Evolutionary conservation across 2,888 invertebrate species (phyloP).

Genomic region (Spialia ferax): DNA sequence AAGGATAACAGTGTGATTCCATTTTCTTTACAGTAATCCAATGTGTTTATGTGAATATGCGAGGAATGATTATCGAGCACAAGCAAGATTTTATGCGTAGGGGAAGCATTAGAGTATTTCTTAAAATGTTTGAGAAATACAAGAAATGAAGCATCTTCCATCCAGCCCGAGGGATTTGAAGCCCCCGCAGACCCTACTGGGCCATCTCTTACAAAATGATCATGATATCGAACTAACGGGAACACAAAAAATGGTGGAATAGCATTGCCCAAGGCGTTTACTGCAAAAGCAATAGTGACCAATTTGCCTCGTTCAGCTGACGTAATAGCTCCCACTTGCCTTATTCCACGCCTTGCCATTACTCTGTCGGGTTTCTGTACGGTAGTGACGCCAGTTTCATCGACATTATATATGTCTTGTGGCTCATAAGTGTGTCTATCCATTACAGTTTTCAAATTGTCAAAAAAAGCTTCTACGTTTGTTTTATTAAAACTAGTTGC

Average conservation of each 20-base stretch:
- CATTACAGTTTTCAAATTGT: not conserved
- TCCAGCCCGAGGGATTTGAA: too few species aligned
- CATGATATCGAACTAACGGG: too few species aligned
- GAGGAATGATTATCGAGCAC: not conserved
- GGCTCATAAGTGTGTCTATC: not conserved
- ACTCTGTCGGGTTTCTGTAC: conserved; percentile 4
- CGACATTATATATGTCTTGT: conserved; percentile 1
- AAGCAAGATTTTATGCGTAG: not conserved
- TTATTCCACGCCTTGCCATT: not conserved
- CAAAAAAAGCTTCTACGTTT: not conserved
- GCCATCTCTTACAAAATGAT: too few species aligned
- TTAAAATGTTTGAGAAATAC: too few species aligned
- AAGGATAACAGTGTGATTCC: not conserved
- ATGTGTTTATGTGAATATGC: not conserved
- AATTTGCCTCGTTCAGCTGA: not conserved
- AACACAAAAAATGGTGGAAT: too few species aligned
- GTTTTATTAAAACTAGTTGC: not conserved
- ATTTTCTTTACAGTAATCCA: not conserved
- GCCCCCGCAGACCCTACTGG: too few species aligned
- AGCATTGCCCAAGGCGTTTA: too few species aligned
- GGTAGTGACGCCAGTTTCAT: conserved; percentile 7
- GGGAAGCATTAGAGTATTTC: not conserved
- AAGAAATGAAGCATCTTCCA: too few species aligned
- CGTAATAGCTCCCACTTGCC: not conserved
- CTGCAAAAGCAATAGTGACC: not conserved